Base-by-base conservation (phyloP, 2,797 vertebrate species). In the Avahi laniger region DNA sequence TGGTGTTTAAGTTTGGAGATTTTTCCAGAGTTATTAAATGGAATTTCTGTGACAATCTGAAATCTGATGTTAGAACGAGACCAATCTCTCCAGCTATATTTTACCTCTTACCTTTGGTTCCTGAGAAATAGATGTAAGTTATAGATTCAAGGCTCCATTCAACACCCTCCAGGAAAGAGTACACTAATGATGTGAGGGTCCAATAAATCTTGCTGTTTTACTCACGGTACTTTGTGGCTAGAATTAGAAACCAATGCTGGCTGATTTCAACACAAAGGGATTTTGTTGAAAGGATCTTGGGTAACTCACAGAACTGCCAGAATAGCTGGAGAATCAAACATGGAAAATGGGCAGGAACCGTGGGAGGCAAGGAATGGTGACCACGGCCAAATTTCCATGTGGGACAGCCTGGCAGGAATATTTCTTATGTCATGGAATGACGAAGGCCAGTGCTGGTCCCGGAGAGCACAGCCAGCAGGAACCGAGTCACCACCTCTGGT, bases 1-100 rank as follows among this genome's bases (percentile, higher is more conserved):
- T 4, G 11, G 7, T 87, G 11, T 93, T 94, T 93, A 69, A 91
- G 79, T 91, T 59, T 13, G 12, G 67, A 35, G 20, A 57, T 76
- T 84, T 75, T 86, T 59, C 46, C 38, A 78, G 57, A 30, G 11
- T 89, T 79, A 91, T 88, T 97, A 95, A 94, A 57, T 82, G 75
- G 63, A 93, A 97, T 96, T 95, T 80, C 82, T 93, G n/a, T 38
- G 57, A 89, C 69, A 91, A 86, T 57, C 41, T 92, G 65, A 80
- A 70, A 83, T 83, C 67, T 79, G 11, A 18, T 84, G 28, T 76
- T 87, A 89, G 78, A 94, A 93, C 24, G 33, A 86, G 86, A 81
- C n/a, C 18, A 41, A 24, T 72, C n/a, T 95, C 22, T 84, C 30
- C 30, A 57, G 13, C 28, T 94, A 26, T 41, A 85, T 91, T 94